These are phyloP conservation scores for Axis porcinus DNA, from an alignment of 2,113 vertebrate species.

Conservation along the genomic window DNA sequence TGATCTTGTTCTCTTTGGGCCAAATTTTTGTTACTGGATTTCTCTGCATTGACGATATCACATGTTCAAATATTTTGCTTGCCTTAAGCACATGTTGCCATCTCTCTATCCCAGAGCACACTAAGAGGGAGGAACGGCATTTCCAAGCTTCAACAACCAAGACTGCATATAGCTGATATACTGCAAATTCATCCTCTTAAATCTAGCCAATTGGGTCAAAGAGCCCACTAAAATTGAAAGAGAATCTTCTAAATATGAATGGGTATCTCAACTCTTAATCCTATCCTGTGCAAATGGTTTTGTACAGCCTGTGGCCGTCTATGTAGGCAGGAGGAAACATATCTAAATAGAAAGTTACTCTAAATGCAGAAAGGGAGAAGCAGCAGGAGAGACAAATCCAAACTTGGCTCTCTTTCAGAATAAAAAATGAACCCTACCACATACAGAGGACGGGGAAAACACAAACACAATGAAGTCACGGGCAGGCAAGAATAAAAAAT, in stretches of 20 bases:
- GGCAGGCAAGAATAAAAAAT: neutral
- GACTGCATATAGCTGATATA: neutral
- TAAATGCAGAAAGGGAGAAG: neutral
- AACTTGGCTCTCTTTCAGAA: neutral
- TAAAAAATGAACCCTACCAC: neutral
- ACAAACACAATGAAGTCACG: neutral
- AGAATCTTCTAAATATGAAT: neutral
- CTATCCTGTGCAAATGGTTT: neutral
- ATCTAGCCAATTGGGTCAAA: slow-evolving; percentile 15
- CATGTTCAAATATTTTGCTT: neutral
- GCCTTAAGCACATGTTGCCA: neutral
- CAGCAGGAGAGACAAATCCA: neutral
- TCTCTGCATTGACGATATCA: neutral
- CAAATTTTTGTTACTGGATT: neutral
- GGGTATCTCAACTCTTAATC: neutral
- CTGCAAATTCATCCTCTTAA: slow-evolving; percentile 4
- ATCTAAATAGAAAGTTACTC: slow-evolving; percentile 7
- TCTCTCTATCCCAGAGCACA: neutral
- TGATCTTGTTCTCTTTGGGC: neutral
- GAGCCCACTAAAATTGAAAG: neutral
- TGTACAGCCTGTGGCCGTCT: neutral
- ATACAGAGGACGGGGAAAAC: neutral
- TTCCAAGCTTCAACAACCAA: slow-evolving; percentile 11
- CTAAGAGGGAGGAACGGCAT: neutral
- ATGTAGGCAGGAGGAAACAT: neutral